Base-by-base conservation (phyloP, 1,140 invertebrate genomes). In the Aphaenogaster rudis region DNA sequence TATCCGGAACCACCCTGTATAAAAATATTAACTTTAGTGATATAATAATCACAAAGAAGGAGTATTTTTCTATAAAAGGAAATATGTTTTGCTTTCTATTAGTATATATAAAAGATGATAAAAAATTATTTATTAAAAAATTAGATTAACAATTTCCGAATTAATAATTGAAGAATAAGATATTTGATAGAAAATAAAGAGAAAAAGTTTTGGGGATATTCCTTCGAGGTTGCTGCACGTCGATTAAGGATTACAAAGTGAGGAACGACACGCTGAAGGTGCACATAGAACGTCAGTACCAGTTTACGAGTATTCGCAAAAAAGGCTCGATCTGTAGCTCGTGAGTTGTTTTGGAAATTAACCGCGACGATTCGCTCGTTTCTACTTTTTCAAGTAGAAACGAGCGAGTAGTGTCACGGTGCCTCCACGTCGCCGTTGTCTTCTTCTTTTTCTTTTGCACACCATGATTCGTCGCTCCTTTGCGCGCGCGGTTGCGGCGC, bases 191-290 rank as follows among this genome's bases (percentile, higher is more conserved):
- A 48, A 52, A 39, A 36, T n/a, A 7, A 15, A 48, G 15, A 61
- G 17, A n/a, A 3, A 45, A 66, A 42, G 6, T 42, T 28, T 59
- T 3, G 21, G 7, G 0, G 21, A 17, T 61, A 28, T 33, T 6
- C 1, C 15, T 59, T 39, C 11, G 28, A 57, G 36, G 61, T 45
- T 9, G 13, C 15, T 21, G 21, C 13, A 54, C 8, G 45, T 54
- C 57, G 36, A 86, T 81, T 81, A 63, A 42, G 13, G 17, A 61
- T 33, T 15, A 50, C 7, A 48, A 76, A 76, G 21, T 59, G 67
- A 74, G 57, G 36, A 71, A 33, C 63, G 42, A 13, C 67, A 61
- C 21, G 69, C 33, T 4, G 28, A 9, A 57, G n/a, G 11, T 52
- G 13, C 15, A 28, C 21, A 67, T 72, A 59, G n/a, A 76, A 76